These are phyloP conservation scores for Mesoligia furuncula DNA, from an alignment of 2,888 invertebrate genomes.

Conservation along the genomic window DNA sequence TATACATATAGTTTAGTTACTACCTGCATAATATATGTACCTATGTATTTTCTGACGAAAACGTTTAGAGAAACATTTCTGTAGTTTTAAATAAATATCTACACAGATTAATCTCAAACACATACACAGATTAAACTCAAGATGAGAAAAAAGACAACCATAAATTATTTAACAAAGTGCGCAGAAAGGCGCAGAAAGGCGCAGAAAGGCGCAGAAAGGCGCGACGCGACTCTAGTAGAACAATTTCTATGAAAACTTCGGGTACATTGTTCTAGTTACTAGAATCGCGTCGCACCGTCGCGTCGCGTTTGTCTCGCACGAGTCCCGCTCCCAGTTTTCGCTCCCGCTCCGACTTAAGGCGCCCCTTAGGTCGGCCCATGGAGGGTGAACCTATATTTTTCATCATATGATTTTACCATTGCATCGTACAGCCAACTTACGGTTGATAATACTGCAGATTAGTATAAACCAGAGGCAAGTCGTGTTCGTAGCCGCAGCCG, in stretches of 20 bases:
- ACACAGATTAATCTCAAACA: background rate
- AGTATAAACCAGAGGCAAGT: constrained; percentile 82
- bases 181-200: too few relatives aligned
- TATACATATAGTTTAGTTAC: background rate
- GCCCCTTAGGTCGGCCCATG: background rate
- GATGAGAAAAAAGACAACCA: background rate
- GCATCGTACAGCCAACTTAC: constrained; percentile 67
- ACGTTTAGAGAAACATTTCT: background rate
- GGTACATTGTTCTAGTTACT: too few relatives aligned
- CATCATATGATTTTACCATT: background rate
- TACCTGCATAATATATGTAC: background rate
- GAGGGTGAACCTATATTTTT: background rate
- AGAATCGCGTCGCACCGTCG: too few relatives aligned
- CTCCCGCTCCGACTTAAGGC: too few relatives aligned
- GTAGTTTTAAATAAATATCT: background rate
- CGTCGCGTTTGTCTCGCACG: too few relatives aligned
- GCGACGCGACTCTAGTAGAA: too few relatives aligned
- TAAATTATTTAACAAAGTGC: too few relatives aligned
- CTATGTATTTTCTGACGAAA: background rate
- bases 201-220: too few relatives aligned
- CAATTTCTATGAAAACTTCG: too few relatives aligned
- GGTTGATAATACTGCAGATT: constrained; percentile 67
- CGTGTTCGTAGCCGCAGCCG: constrained; percentile 81
- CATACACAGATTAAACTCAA: too few relatives aligned
- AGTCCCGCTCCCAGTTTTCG: too few relatives aligned